Percentiles rank a stretch among this genome's conserved stretches.
phyloP scores from a whole-genome alignment of 2,888 invertebrate species.

The Pristionchus arcanus region DNA sequence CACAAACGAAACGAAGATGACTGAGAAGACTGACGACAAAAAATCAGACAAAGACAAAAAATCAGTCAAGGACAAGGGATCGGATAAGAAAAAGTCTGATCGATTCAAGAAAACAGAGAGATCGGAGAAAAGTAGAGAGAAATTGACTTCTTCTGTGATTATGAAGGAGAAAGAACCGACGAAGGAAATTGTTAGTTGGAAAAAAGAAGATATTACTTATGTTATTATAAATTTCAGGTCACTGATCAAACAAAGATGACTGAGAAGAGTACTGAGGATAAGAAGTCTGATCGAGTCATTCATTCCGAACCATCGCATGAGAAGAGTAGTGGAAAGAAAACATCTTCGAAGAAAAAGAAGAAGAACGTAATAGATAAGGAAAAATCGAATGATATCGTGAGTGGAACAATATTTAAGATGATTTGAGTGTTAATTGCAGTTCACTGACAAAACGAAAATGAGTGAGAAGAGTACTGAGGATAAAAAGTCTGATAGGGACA shows the following conservation, averaged over 20 bases:
- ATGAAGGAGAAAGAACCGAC: neutral
- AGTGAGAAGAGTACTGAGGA: neutral
- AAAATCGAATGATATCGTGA: neutral
- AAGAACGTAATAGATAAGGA: neutral
- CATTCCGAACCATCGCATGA: too few relatives aligned
- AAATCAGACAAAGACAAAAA: neutral
- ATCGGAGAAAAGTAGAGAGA: neutral
- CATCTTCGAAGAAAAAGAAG: neutral
- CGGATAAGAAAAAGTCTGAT: neutral
- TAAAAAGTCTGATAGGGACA: slow-evolving; percentile 3
- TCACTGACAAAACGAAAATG: neutral
- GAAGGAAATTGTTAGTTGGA: neutral
- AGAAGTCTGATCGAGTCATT: neutral
- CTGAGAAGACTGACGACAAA: neutral
- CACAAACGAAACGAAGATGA: neutral
- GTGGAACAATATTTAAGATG: neutral
- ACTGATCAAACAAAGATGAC: neutral
- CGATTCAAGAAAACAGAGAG: neutral
- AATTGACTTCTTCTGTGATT: neutral
- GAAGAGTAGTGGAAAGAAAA: neutral
- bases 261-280: neutral
- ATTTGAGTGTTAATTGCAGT: neutral
- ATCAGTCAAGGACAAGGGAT: neutral
- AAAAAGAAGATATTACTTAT: neutral
- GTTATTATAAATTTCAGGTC: neutral